These are phyloP conservation scores for Parelbella ahira DNA, from an alignment of 2,888 invertebrate species.

Conservation along the genomic window DNA sequence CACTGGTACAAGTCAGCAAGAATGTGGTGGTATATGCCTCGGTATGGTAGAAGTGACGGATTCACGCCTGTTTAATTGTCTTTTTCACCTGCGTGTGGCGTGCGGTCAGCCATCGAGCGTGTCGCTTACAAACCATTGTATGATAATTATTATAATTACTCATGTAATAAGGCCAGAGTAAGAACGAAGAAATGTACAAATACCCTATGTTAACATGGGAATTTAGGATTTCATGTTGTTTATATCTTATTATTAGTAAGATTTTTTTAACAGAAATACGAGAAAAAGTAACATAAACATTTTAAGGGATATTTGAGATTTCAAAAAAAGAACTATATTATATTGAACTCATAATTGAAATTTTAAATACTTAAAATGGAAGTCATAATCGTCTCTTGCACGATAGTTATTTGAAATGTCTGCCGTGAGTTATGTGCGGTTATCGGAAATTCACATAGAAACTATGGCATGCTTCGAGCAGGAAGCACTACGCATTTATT, in stretches of 20 bases:
- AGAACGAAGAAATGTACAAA: constrained; percentile 1
- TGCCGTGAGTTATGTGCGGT: too few species aligned
- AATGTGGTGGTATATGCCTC: constrained; percentile 26
- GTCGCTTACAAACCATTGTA: constrained; percentile 19
- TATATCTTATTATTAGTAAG: too few species aligned
- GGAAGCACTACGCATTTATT: constrained; percentile 15
- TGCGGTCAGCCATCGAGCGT: constrained; percentile 12
- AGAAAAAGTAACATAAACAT: too few species aligned
- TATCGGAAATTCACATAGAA: too few species aligned
- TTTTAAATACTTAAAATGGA: too few species aligned
- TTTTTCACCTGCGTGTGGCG: constrained; percentile 10
- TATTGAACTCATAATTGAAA: too few species aligned
- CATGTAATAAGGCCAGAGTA: constrained; percentile 6
- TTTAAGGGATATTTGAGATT: too few species aligned
- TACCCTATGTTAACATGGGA: constrained; percentile 17
- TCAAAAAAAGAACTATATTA: too few species aligned
- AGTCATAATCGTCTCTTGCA: too few species aligned
- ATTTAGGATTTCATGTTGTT: constrained; percentile 4
- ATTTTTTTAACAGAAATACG: too few species aligned
- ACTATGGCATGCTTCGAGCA: neutral
- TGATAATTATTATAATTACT: constrained; percentile 20
- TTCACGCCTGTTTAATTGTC: constrained; percentile 1
- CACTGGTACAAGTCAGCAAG: constrained; percentile 28
- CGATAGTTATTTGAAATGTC: too few species aligned
- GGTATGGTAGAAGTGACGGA: constrained; percentile 25